These are phyloP conservation scores for Drosophila melanosoma DNA, from an alignment of 2,888 invertebrate genomes.

Conservation along the genomic window DNA sequence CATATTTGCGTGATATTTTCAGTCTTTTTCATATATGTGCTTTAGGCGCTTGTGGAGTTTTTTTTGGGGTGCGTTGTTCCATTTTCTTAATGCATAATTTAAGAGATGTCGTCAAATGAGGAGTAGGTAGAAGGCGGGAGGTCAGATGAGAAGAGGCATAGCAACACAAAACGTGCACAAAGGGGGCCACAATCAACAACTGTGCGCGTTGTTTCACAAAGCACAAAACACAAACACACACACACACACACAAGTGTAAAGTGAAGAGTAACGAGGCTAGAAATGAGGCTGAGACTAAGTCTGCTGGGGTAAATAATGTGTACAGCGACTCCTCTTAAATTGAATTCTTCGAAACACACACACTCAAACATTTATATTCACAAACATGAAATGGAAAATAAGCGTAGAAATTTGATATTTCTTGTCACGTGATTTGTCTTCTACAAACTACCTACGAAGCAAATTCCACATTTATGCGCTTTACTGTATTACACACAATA, in stretches of 20 bases:
- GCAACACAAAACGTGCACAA: constrained; percentile 51
- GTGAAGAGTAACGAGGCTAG: constrained; percentile 59
- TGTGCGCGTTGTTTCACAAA: constrained; percentile 73
- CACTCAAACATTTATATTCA: constrained; percentile 15
- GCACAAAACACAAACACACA: constrained; percentile 61
- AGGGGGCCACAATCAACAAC: constrained; percentile 77
- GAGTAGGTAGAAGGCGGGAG: background rate
- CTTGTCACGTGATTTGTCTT: constrained; percentile 46
- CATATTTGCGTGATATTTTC: constrained; percentile 39
- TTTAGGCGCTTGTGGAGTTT: constrained; percentile 30
- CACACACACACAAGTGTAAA: constrained; percentile 26
- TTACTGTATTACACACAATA: constrained; percentile 38
- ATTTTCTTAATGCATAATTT: constrained; percentile 77
- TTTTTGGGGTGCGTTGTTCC: constrained; percentile 31
- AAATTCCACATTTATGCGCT: constrained; percentile 34
- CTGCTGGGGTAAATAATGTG: constrained; percentile 40
- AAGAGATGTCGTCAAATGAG: constrained; percentile 61
- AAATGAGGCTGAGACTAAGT: constrained; percentile 25
- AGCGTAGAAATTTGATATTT: constrained; percentile 30
- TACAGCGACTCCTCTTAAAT: constrained; percentile 30
- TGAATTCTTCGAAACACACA: constrained; percentile 33
- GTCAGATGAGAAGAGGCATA: constrained; percentile 18
- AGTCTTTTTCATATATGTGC: constrained; percentile 40
- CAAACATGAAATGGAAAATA: constrained; percentile 16
- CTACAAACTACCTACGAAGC: background rate